Evolutionary conservation across 2,888 invertebrate species (phyloP).

Genomic region (Ormyrus nitidulus): DNA sequence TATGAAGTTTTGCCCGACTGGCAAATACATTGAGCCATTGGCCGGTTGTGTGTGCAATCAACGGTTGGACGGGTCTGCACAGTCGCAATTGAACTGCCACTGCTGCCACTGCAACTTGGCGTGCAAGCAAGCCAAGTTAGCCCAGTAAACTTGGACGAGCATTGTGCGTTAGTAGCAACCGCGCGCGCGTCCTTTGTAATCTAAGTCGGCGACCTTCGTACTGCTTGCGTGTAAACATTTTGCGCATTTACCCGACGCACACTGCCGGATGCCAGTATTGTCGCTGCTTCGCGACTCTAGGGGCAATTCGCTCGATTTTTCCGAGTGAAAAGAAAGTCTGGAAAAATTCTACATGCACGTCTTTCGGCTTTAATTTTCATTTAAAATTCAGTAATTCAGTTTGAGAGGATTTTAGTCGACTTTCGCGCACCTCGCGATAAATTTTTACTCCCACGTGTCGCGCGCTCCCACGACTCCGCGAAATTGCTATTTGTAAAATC

Average conservation of each 20-base stretch:
- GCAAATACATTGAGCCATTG: slow-evolving; percentile 4
- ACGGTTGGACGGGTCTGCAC: neutral
- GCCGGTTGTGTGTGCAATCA: slow-evolving; percentile 26
- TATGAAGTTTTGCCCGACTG: neutral
- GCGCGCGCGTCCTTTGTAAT: slow-evolving; percentile 14
- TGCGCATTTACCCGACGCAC: slow-evolving; percentile 6
- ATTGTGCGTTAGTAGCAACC: slow-evolving; percentile 33
- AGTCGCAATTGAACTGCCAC: slow-evolving; percentile 20
- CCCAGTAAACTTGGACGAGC: slow-evolving; percentile 42
- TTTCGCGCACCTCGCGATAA: too few species aligned
- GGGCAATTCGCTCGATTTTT: too few species aligned
- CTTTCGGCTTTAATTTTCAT: too few species aligned
- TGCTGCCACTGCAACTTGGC: neutral
- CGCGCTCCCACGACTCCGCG: too few species aligned
- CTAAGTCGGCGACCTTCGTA: slow-evolving; percentile 17
- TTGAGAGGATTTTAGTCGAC: too few species aligned
- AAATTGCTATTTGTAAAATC: too few species aligned
- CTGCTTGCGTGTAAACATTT: slow-evolving; percentile 23
- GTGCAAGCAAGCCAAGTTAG: slow-evolving; percentile 39
- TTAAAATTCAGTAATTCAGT: too few species aligned
- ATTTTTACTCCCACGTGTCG: too few species aligned
- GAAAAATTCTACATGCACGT: too few species aligned
- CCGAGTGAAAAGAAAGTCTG: too few species aligned
- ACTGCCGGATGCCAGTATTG: neutral
- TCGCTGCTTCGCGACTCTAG: too few species aligned